Conservation (phyloP, 2,888 invertebrate genomes). For the Hypomecis atomaria region DNA sequence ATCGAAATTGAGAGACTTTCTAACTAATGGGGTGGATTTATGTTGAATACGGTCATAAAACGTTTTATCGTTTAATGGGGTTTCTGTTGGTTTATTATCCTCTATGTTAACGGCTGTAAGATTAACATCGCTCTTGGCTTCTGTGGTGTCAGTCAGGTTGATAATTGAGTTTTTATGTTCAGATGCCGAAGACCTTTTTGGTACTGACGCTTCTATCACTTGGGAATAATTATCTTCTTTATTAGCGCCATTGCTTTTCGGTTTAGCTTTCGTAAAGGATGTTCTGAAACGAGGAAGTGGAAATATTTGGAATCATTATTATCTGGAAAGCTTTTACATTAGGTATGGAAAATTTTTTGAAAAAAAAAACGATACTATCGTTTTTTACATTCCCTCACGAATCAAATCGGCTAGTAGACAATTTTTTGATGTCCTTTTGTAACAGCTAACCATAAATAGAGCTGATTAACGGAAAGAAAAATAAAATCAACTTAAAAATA, state of each 20-base stretch:
- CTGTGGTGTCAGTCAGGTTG: conserved; percentile 58
- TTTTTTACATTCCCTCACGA: no score
- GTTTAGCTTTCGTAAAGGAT: conserved; percentile 58
- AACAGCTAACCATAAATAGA: no score
- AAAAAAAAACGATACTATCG: no score
- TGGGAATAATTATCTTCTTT: conserved; percentile 44
- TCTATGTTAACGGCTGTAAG: conserved; percentile 51
- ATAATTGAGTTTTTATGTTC: conserved; percentile 53
- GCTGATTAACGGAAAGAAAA: no score
- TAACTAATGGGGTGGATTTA: conserved; percentile 74
- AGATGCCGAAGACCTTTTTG: conserved; percentile 32
- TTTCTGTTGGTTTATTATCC: conserved; percentile 55
- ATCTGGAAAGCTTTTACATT: background rate
- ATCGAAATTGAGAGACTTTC: conserved; percentile 71
- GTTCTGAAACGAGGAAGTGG: conserved; percentile 52
- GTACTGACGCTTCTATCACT: conserved; percentile 38
- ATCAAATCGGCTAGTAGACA: no score
- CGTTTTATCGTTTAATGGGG: conserved; percentile 69
- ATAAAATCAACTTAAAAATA: no score
- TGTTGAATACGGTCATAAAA: conserved; percentile 70
- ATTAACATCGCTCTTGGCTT: conserved; percentile 51
- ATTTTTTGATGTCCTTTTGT: no score
- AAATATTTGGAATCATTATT: background rate
- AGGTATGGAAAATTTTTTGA: no score
- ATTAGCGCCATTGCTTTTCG: conserved; percentile 44